Conservation (phyloP, 2,888 invertebrate species). For the Trichogramma evanescens region DNA sequence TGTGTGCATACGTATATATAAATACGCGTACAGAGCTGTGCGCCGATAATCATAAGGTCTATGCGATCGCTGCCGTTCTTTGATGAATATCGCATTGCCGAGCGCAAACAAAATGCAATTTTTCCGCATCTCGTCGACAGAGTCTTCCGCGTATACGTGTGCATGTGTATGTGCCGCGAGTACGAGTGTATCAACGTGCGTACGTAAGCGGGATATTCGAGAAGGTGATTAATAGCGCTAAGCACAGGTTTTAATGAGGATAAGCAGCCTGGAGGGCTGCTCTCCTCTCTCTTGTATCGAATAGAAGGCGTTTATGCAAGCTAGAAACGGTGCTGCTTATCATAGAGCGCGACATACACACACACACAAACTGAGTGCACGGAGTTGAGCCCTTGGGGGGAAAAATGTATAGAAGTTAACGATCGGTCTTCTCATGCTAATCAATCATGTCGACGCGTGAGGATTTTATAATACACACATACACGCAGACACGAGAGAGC, state of each 20-base stretch:
- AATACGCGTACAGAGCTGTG: too few species aligned
- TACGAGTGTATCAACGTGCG: too few species aligned
- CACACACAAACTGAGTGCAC: not conserved
- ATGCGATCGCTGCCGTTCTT: too few species aligned
- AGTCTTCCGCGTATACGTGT: too few species aligned
- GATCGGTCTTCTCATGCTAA: conserved; percentile 34
- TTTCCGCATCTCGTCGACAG: too few species aligned
- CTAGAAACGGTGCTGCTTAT: not conserved
- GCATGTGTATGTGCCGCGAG: too few species aligned
- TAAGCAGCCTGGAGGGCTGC: conserved; percentile 1
- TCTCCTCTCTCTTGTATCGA: too few species aligned
- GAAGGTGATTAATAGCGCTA: conserved; percentile 12
- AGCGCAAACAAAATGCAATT: too few species aligned
- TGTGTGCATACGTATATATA: too few species aligned
- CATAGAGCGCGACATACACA: not conserved
- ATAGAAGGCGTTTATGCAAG: not conserved
- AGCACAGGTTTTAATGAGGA: conserved; percentile 10
- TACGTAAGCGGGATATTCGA: too few species aligned
- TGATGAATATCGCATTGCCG: too few species aligned
- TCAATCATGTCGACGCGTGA: conserved; percentile 33
- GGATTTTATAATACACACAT: conserved; percentile 31
- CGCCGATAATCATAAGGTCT: too few species aligned
- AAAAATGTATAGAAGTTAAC: conserved; percentile 25
- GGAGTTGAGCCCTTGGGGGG: not conserved
- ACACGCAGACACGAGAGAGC: not conserved